Percentiles rank a stretch among this genome's conserved stretches.
These are phyloP conservation scores for Holothuria leucospilota DNA, from an alignment of 53 echinoderm and acorn worm genomes.

Conservation along the genomic window DNA sequence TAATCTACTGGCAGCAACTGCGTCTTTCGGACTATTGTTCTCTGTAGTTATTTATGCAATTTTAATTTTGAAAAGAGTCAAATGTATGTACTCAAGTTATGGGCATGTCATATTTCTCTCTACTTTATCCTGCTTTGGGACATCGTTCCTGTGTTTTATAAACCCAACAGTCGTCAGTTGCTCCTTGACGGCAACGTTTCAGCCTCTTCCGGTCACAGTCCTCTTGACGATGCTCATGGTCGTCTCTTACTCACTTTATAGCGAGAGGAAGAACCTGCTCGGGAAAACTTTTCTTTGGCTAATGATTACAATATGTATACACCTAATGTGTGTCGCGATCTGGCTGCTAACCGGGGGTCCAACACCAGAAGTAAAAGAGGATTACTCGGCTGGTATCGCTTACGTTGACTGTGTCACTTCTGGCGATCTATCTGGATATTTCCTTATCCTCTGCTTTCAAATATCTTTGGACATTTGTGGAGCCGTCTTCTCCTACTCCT, in stretches of 20 bases:
- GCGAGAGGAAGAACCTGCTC: slow-evolving; percentile 23
- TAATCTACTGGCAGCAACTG: slow-evolving; percentile 40
- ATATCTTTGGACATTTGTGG: slow-evolving; percentile 57
- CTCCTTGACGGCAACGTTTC: slow-evolving; percentile 53
- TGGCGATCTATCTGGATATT: slow-evolving; percentile 58
- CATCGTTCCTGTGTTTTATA: slow-evolving; percentile 64
- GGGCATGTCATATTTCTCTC: slow-evolving; percentile 70
- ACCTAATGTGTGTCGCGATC: slow-evolving; percentile 33
- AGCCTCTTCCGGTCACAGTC: slow-evolving; percentile 68
- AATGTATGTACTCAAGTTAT: background rate
- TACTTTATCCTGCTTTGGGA: slow-evolving; percentile 63
- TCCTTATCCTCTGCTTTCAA: slow-evolving; percentile 61
- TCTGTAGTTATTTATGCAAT: slow-evolving; percentile 48
- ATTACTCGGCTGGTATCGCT: slow-evolving; percentile 18
- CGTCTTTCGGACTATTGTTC: slow-evolving; percentile 57
- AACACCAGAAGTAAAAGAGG: slow-evolving; percentile 38
- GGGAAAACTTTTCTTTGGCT: slow-evolving; percentile 21
- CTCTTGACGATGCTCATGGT: slow-evolving; percentile 66
- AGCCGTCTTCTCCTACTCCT: slow-evolving; percentile 47
- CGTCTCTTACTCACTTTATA: slow-evolving; percentile 59
- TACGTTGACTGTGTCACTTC: slow-evolving; percentile 75
- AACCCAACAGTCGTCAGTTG: slow-evolving; percentile 58
- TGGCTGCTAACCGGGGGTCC: slow-evolving; percentile 75
- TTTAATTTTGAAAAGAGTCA: slow-evolving; percentile 57
- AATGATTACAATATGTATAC: background rate